Percentiles rank a stretch among this genome's conserved stretches.
Evolutionary conservation across 2,888 invertebrate genomes (phyloP).

Genomic region (Pelosia muscerda): DNA sequence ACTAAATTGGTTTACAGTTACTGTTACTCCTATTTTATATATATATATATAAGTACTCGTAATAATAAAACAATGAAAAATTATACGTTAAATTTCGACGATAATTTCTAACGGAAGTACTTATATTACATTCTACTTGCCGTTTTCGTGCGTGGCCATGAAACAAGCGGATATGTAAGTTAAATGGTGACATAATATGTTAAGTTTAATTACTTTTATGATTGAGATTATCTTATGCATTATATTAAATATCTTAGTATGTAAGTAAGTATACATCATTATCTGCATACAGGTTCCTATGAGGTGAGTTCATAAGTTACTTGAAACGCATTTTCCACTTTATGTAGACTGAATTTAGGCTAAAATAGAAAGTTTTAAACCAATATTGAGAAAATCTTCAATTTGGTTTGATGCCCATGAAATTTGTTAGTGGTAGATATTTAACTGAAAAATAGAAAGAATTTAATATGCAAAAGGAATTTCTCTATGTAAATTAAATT

Average conservation of each 20-base stretch:
- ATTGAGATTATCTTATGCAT: conserved; percentile 1
- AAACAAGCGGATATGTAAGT: conserved; percentile 45
- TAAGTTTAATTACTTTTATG: too few relatives aligned
- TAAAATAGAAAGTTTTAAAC: neutral
- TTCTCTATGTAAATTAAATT: too few relatives aligned
- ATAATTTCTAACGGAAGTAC: conserved; percentile 73
- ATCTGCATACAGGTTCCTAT: too few relatives aligned
- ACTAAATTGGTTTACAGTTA: too few relatives aligned
- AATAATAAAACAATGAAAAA: conserved; percentile 25
- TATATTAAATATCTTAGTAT: neutral
- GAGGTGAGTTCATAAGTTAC: neutral
- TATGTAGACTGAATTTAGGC: neutral
- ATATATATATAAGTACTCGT: neutral
- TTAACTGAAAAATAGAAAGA: too few relatives aligned
- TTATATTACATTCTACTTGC: conserved; percentile 51
- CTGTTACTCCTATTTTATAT: neutral
- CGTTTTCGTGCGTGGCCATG: conserved; percentile 57
- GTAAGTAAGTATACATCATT: neutral
- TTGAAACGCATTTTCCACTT: neutral
- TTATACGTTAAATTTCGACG: conserved; percentile 28
- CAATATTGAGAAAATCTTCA: too few relatives aligned
- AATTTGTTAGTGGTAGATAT: too few relatives aligned
- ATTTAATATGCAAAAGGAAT: too few relatives aligned
- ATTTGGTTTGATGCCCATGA: too few relatives aligned
- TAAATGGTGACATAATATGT: conserved; percentile 23